A percentile compares a stretch with the other conserved stretches of the same genome.
phyloP scores from a whole-genome alignment of 1,140 invertebrate genomes.

The Neodiprion lecontei region DNA sequence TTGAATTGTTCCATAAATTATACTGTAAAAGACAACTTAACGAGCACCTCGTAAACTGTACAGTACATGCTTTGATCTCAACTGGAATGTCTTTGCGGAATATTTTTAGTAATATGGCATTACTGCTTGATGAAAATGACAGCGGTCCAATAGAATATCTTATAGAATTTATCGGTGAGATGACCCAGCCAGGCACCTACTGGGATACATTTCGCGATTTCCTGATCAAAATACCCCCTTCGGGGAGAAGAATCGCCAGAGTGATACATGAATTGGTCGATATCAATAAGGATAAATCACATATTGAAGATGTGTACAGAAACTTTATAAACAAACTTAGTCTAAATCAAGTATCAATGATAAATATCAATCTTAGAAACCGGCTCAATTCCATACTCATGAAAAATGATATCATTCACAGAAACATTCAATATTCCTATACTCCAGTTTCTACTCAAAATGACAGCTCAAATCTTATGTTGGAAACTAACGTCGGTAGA shows the following conservation, averaged over 20 bases:
- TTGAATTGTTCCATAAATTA: neutral
- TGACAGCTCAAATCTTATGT: neutral
- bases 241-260: neutral
- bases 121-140: neutral
- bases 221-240: neutral
- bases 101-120: neutral
- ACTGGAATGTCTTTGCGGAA: neutral
- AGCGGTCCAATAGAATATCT: too few relatives aligned
- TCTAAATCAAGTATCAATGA: neutral
- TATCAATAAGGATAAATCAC: neutral
- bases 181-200: neutral
- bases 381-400: neutral
- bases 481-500: neutral
- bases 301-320: neutral
- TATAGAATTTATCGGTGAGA: too few relatives aligned
- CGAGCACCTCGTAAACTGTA: neutral
- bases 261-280: neutral
- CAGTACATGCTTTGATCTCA: neutral
- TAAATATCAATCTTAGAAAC: neutral
- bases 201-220: constrained; percentile 2
- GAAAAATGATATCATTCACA: neutral
- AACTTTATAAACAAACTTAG: constrained; percentile 4
- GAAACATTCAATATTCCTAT: too few relatives aligned
- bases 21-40: neutral
- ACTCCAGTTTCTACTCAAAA: neutral